Percentiles rank a stretch among this genome's conserved stretches.
Conservation (phyloP, 2,888 invertebrate genomes). For the Andricus quercusramuli region DNA sequence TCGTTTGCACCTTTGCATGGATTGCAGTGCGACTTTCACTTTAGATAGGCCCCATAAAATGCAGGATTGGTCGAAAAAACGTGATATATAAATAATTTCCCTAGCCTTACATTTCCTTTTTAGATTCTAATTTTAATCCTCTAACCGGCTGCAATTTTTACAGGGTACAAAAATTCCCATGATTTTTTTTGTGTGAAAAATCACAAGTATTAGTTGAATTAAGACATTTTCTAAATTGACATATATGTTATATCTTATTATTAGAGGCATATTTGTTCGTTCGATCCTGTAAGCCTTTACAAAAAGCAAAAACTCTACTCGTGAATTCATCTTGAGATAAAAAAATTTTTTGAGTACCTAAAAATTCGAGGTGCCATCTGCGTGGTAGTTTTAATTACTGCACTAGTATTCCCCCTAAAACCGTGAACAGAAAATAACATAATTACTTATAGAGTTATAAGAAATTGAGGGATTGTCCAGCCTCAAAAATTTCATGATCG, state of each 20-base stretch:
- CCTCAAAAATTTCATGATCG: constrained; percentile 25
- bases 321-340: not conserved
- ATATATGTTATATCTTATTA: not conserved
- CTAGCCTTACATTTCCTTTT: not conserved
- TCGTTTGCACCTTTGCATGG: constrained; percentile 49
- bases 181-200: not conserved
- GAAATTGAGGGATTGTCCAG: constrained; percentile 20
- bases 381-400: constrained; percentile 33
- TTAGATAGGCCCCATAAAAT: constrained; percentile 67
- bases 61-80: constrained; percentile 35
- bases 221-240: not conserved
- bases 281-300: constrained; percentile 1
- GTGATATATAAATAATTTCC: not conserved
- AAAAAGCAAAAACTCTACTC: not conserved
- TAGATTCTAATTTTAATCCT: not conserved
- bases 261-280: not conserved
- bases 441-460: constrained; percentile 18
- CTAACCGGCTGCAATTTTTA: not conserved
- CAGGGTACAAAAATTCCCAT: not conserved
- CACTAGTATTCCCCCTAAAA: constrained; percentile 35
- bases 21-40: constrained; percentile 49
- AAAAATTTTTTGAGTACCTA: constrained; percentile 20
- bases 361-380: constrained; percentile 7
- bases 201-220: constrained; percentile 7
- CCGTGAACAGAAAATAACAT: constrained; percentile 36